Evolutionary conservation across 2,113 vertebrate genomes (phyloP), one percentile per base, ranked within the genome.

Genomic region (Lepisosteus oculatus): DNA sequence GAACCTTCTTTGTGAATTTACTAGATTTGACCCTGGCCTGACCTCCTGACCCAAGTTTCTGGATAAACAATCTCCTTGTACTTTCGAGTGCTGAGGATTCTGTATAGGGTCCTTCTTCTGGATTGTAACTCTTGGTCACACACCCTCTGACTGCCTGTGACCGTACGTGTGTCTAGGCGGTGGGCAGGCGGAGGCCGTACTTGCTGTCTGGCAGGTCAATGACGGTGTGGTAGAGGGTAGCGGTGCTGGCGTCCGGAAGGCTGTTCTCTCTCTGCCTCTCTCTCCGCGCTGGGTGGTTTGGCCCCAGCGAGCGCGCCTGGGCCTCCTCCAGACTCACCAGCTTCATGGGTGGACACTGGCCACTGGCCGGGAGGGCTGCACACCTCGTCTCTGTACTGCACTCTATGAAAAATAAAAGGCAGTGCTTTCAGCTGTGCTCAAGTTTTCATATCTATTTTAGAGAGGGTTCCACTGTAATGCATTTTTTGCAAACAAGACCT

Each of bases 301-400:
- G 93, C 9, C 94, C 90, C 56, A 98, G 81, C 41, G 92, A 95
- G 43, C 96, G 91, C 55, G 96, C 97, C 82, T 98, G 97, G 0
- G 97, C 97, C 83, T 99, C 97, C 75, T 99, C 96, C 75, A 99
- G 89, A 76, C 95, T 97, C 88, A 98, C 93, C 79, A 99, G 84
- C 76, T 99, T 99, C 97, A 99, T 98, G 0, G 96, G 94, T 41
- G 92, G 84, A 65, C 87, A 77, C 69, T 89, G 87, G 13, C 92
- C 88, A 66, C 90, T 86, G 0, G 93, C 92, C 0, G 95, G 94
- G 43, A 98, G 89, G 0, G 93, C 95, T 79, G 95, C 86, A 5
- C 94, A 98, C 77, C 95, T 96, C 83, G 89, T 88, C 67, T 91
- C 85, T 0, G 90, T 82, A 72, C 81, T n/a, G 0, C 76, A 86